phyloP scores from a whole-genome alignment of 2,888 invertebrate genomes.

The Cheiracanthium punctorium region DNA sequence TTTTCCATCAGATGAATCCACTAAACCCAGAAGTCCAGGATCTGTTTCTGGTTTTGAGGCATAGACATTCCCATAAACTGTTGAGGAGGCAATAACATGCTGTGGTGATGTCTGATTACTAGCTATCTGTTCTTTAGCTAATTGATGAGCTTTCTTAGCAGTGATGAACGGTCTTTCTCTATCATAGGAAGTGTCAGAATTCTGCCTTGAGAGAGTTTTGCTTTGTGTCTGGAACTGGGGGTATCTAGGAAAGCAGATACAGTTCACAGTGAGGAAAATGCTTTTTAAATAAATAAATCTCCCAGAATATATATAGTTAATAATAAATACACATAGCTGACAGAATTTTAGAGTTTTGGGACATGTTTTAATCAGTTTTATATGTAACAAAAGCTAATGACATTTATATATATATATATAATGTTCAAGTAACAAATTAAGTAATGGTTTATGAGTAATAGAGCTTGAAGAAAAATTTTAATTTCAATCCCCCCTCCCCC shows the following conservation, averaged over 20 bases:
- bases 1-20: slow-evolving; percentile 28
- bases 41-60: slow-evolving; percentile 56
- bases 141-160: slow-evolving; percentile 80
- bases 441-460: too few species aligned
- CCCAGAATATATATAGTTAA: too few species aligned
- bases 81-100: slow-evolving; percentile 64
- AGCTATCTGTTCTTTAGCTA: slow-evolving; percentile 75
- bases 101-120: slow-evolving; percentile 71
- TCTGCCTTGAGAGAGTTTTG: slow-evolving; percentile 73
- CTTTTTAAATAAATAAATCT: too few species aligned
- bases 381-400: too few species aligned
- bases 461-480: too few species aligned
- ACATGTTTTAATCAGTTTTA: too few species aligned
- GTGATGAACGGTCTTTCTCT: slow-evolving; percentile 82
- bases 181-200: slow-evolving; percentile 75
- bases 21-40: slow-evolving; percentile 43
- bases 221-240: slow-evolving; percentile 71
- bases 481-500: too few species aligned
- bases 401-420: too few species aligned
- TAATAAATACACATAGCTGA: too few species aligned
- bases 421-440: too few species aligned
- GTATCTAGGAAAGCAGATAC: slow-evolving; percentile 41
- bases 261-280: too few species aligned
- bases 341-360: too few species aligned
- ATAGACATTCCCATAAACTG: slow-evolving; percentile 67